Evolutionary conservation across 1,140 invertebrate genomes (phyloP).

Genomic region (silkworm (Bombyx mori)): ASM3026992v2 NC_085115.1:14400501-14401000

Average conservation of each 20-base stretch:
- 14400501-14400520: constrained; percentile 31
- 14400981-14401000: too few species aligned
- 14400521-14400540: constrained; percentile 24
- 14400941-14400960: too few species aligned
- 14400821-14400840: constrained; percentile 71
- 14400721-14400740: constrained; percentile 63
- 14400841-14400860: neutral
- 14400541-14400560: constrained; percentile 42
- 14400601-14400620: constrained; percentile 58
- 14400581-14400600: constrained; percentile 54
- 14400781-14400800: constrained; percentile 77
- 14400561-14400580: constrained; percentile 22
- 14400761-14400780: constrained; percentile 59
- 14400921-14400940: too few species aligned
- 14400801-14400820: constrained; percentile 77
- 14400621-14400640: constrained; percentile 9
- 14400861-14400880: too few species aligned
- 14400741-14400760: constrained; percentile 54
- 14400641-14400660: neutral
- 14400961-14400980: too few species aligned
- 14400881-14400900: too few species aligned
- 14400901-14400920: too few species aligned
- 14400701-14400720: constrained; percentile 57
- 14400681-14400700: constrained; percentile 12
- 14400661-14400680: constrained; percentile 6